Base-by-base conservation (phyloP, 1,140 invertebrate species). In the Drosophila kurseongensis region DNA sequence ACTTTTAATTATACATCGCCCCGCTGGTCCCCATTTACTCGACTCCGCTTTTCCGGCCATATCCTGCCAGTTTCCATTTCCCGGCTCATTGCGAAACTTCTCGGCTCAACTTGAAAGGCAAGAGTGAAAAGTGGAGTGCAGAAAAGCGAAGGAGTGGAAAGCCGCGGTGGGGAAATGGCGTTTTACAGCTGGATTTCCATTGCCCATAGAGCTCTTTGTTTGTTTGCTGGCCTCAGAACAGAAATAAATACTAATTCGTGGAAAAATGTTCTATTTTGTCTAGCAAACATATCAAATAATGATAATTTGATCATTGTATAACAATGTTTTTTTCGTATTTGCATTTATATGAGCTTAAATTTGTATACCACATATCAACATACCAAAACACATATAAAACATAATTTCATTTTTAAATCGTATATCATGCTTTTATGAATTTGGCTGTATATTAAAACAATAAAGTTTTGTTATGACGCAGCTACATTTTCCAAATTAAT, bases 181-280 rank as follows among this genome's bases (percentile, higher is more conserved):
- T 71, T 76, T 85, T 81, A 69, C 65, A 78, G 83, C 78, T 78
- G 78, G 69, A 81, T 75, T 85, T 82, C 65, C 75, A 88, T 88
- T 78, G 65, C 61, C 52, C 63, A 69, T 63, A 60, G 69, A 71
- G 79, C 56, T 65, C 69, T 61, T 69, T 77, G 67, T 60, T 72
- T 65, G 76, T 67, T 77, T 67, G 48, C 74, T 51, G 42, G 45
- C 32, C 38, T 18, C 23, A 13, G 8, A 16, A 47, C 42, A 56
- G 42, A 4, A 36, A 18, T 5, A 35, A 60, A 41, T 2, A 32
- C 29, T 8, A 32, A 7, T 32, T 6, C 8, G 29, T 6, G 1
- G 8, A 32, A 32, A 8, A 32, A 32, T 8, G 29, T 6, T 32
- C 6, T 32, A 2, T 32, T 32, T 32, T 32, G 29, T 6, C 29